Evolutionary conservation across 2,888 invertebrate genomes (phyloP), one percentile per base, ranked within the genome.

Genomic region (Drosophila picticornis): DNA sequence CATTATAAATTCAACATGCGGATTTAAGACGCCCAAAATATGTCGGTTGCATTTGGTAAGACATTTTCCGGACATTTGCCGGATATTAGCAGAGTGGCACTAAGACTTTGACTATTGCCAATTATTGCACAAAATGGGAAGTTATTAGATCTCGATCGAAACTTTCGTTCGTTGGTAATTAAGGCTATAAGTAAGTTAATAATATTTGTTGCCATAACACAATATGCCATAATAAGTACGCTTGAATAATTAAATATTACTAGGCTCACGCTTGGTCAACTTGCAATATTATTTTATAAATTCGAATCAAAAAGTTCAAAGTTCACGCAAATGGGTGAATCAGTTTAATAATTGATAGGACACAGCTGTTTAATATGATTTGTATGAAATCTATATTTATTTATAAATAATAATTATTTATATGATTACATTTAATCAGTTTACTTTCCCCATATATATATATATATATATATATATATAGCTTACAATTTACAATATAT

Each of bases 1-100:
- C 71, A 73, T 81, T 80, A 75, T 80, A 83, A 81, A 81, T 81
- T 80, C 70, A 70, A 75, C 81, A 81, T 75, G 77, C 48, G 70
- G 62, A 81, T 52, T 77, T 72, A 69, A 76, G 78, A 86, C 81
- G 75, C 83, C 79, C 77, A 84, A 80, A 77, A 79, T 79, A 77
- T 84, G 79, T 84, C 70, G 60, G 34, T 67, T 73, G 76, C 57
- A 72, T 70, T 75, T 79, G 74, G 38, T 68, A 71, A 74, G 56
- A 55, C 72, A 61, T 53, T 70, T 68, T 61, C 55, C 57, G 48
- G 31, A 31, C 57, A 43, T 53, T 67, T 66, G 57, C 40, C 61
- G 58, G 53, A 74, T 63, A 59, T 59, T 68, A 55, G 46, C 51
- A 27, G 55, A 74, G 58, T 55, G 34, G 43, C 29, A 29, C 22